Base-by-base conservation (phyloP, 1,140 invertebrate genomes). In the Bombus waltoni region DNA sequence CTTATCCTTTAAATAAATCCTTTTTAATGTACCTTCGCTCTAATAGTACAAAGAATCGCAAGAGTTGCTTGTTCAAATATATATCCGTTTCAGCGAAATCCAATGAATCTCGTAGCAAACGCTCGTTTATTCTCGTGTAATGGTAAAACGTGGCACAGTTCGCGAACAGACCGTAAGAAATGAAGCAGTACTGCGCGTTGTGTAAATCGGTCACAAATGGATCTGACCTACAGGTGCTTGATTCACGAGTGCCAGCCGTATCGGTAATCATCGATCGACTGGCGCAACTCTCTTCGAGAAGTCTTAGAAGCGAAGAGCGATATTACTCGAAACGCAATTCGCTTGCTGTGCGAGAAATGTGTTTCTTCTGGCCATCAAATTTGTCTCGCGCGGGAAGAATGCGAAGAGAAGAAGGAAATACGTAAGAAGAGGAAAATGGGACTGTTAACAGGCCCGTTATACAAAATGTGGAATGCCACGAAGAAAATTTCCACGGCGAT, bases 191-290 rank as follows among this genome's bases (percentile, higher is more conserved):
- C 35, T 42, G 70, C 40, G 15, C 53, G 83, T 65, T 80, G 83
- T 78, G 75, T 88, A 82, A 88, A 88, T 85, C 81, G 66, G 75
- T 88, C 87, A 74, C 76, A 73, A 89, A 81, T 81, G 76, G 71
- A 35, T 47, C 57, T 68, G 80, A 83, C 62, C 78, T 40, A 88
- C 77, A 73, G 76, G 75, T 68, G 76, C 72, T 72, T 66, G 87
- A 72, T 73, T 77, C 81, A 72, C 38, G 86, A 87, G 79, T 73
- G 72, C 81, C 76, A 62, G 44, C 35, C 62, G 81, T 82, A 79
- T 62, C 71, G 74, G 85, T 82, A 70, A 79, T 81, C 80, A 89
- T 71, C 87, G 83, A 79, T 68, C 81, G 73, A 66, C 38, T 79
- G 57, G 53, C 78, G 57, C 38, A 76, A 38, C 53, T 75, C 77